These are phyloP conservation scores for Hyposoter didymator DNA, from an alignment of 2,888 invertebrate species.

Conservation along the genomic window DNA sequence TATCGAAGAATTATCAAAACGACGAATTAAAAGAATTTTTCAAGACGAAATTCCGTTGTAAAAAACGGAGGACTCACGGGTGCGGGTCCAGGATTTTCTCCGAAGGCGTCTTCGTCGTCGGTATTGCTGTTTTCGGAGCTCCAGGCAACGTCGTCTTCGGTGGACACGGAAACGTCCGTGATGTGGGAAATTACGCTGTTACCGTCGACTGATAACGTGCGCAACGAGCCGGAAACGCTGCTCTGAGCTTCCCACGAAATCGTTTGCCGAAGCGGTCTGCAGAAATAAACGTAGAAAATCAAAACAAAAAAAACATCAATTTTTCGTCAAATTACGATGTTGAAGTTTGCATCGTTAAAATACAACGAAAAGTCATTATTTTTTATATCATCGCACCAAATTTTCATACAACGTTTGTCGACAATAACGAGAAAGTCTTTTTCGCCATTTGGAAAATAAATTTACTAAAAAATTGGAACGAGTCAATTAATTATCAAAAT, in stretches of 20 bases:
- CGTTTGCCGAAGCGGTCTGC: conserved; percentile 90
- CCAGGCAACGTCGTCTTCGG: conserved; percentile 93
- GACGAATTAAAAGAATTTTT: too few species aligned
- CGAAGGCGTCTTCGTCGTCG: conserved; percentile 92
- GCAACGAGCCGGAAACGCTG: conserved; percentile 83
- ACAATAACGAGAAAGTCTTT: too few species aligned
- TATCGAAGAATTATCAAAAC: too few species aligned
- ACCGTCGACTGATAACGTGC: conserved; percentile 82
- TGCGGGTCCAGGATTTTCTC: conserved; percentile 86
- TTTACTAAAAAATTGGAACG: too few species aligned
- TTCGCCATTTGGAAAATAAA: too few species aligned
- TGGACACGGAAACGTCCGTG: conserved; percentile 81
- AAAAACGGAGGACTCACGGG: conserved; percentile 83
- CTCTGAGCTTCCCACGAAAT: conserved; percentile 90
- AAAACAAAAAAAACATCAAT: not conserved
- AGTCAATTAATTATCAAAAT: too few species aligned
- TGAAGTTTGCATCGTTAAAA: too few species aligned
- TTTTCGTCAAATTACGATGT: too few species aligned
- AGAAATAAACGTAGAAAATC: conserved; percentile 24
- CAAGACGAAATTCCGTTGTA: too few species aligned
- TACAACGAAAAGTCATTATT: too few species aligned
- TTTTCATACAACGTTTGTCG: too few species aligned
- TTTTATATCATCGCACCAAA: too few species aligned
- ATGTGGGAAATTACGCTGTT: conserved; percentile 81
- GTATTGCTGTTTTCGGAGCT: conserved; percentile 96